Percentiles rank a stretch among this genome's conserved stretches.
These are phyloP conservation scores for Hippocampus comes DNA, from an alignment of 2,113 vertebrate species.

Conservation along the genomic window DNA sequence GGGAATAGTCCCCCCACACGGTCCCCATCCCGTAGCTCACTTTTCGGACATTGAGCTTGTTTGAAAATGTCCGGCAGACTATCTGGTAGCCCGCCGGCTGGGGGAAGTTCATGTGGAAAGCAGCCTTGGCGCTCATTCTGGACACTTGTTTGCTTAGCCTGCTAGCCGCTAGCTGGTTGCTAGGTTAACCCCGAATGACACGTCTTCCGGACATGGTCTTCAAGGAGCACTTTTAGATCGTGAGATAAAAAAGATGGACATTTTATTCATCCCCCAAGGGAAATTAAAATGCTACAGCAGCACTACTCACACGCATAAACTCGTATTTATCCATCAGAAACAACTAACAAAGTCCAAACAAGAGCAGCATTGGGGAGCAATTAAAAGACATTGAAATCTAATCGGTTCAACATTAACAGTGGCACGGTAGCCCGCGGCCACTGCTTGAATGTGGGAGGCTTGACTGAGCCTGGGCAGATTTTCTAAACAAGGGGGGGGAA, in stretches of 20 bases:
- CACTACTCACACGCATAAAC: neutral
- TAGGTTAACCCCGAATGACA: conserved; percentile 59
- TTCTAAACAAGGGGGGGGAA: too few relatives aligned
- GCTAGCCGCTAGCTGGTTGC: conserved; percentile 42
- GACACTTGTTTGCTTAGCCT: conserved; percentile 41
- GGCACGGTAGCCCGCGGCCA: too few relatives aligned
- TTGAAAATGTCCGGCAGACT: neutral
- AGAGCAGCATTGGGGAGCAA: neutral
- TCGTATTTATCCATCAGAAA: neutral
- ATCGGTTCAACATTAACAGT: too few relatives aligned
- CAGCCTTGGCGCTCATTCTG: conserved; percentile 55
- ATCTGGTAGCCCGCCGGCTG: conserved; percentile 16
- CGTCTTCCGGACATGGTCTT: conserved; percentile 58
- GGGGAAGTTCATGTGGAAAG: conserved; percentile 48
- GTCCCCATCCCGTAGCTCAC: neutral
- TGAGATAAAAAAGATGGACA: neutral
- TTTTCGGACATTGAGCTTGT: neutral
- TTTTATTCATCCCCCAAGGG: neutral
- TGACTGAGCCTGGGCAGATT: too few relatives aligned
- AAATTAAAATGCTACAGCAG: too few relatives aligned
- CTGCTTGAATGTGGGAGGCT: too few relatives aligned
- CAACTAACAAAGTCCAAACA: neutral
- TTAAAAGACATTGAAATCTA: neutral
- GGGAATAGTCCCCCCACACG: neutral
- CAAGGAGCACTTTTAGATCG: neutral